phyloP scores from a whole-genome alignment of 1,140 invertebrate species.

The Apis florea region DNA sequence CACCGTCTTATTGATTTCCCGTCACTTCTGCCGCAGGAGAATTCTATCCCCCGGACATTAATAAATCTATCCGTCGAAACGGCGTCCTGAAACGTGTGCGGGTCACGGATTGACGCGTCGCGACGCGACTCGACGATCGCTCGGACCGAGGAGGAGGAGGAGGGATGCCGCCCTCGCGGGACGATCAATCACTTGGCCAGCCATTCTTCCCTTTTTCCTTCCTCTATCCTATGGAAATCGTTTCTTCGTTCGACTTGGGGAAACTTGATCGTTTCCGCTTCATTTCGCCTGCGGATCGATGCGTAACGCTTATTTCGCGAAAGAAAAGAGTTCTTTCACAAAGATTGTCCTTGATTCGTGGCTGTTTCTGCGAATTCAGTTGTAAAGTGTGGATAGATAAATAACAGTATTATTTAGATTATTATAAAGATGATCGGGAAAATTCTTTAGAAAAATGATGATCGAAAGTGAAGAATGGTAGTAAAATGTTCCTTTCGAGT shows the following conservation, averaged over 20 bases:
- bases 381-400: too few relatives aligned
- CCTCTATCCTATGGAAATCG: slow-evolving; percentile 30
- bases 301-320: background rate
- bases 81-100: slow-evolving; percentile 42
- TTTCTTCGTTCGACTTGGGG: slow-evolving; percentile 27
- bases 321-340: too few relatives aligned
- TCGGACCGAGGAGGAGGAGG: slow-evolving; percentile 49
- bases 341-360: too few relatives aligned
- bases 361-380: background rate
- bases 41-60: slow-evolving; percentile 55
- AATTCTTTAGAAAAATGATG: too few relatives aligned
- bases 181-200: slow-evolving; percentile 62
- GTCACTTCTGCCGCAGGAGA: slow-evolving; percentile 33
- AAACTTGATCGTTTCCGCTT: background rate
- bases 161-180: slow-evolving; percentile 56
- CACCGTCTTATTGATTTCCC: slow-evolving; percentile 50
- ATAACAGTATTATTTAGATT: too few relatives aligned
- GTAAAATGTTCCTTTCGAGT: too few relatives aligned
- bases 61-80: slow-evolving; percentile 49
- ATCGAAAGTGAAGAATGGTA: too few relatives aligned
- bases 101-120: slow-evolving; percentile 58
- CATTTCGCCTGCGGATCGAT: background rate
- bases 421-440: too few relatives aligned
- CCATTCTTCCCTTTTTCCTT: background rate
- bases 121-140: slow-evolving; percentile 43